Base-by-base conservation (phyloP, 2,888 invertebrate genomes). In the Gryllus longicercus region DNA sequence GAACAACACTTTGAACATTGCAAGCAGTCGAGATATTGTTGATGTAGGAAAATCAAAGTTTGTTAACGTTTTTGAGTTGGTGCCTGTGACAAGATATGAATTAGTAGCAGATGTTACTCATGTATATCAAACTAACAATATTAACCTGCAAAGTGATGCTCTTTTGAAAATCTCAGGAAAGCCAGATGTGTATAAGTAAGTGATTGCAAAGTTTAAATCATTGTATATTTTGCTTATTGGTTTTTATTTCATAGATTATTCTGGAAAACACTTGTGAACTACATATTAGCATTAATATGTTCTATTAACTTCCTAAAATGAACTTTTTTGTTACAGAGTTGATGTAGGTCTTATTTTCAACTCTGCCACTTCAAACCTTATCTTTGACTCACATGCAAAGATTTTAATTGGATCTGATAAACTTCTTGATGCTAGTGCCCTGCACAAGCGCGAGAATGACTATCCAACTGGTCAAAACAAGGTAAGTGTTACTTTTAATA, bases 81-180 rank as follows among this genome's bases (percentile, higher is more conserved):
- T 90, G 50, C 89, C 90, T 77, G 89, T 91, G 16, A 91, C 91
- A 79, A 92, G 90, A 84, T 90, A 92, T 84, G 91, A 92, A 84
- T 86, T 92, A 0, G 90, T 90, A 50, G 91, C 92, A 78, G 88
- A 89, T 0, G 86, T 92, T 0, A 86, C 88, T 0, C 91, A 92
- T 84, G 89, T 88, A 79, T 85, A 88, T 75, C 50, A 76, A 5
- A 87, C 89, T 0, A 89, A 90, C 79, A 90, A 91, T 82, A 83
- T 90, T 21, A 88, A 92, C 78, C 84, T 91, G 81, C 81, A 85
- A 0, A 83, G 85, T 49, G 91, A 91, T 3, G 89, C 78, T 16
- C 51, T 79, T 2, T 21, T 77, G 11, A 82, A 79, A 50, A 25
- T 81, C 16, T 77, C 77, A 8, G 80, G 78, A 75, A 75, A 80